Conservation (phyloP, 2,797 vertebrate species). For the Pteronotus mesoamericanus region DNA sequence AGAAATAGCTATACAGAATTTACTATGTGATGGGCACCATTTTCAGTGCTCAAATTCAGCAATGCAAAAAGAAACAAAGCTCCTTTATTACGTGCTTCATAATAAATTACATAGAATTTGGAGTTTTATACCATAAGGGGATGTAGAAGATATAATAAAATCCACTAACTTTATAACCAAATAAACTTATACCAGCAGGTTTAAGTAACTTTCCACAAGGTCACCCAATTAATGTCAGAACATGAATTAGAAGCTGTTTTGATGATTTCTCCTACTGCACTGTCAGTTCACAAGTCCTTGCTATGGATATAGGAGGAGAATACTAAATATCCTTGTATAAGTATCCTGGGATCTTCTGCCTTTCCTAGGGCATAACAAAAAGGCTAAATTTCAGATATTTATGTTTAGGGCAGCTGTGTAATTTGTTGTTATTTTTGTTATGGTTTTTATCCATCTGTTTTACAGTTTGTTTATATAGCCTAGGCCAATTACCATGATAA, state of each 20-base stretch:
- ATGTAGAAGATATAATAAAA: background rate
- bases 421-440: background rate
- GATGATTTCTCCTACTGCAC: background rate
- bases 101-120: background rate
- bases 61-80: background rate
- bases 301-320: background rate
- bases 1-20: background rate
- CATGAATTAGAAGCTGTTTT: background rate
- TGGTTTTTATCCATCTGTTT: background rate
- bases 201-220: background rate
- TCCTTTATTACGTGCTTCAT: background rate
- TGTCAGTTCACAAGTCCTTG: background rate
- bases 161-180: background rate
- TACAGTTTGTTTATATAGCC: background rate
- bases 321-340: background rate
- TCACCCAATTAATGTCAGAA: background rate
- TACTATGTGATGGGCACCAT: background rate
- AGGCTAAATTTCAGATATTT: background rate
- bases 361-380: background rate
- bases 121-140: background rate
- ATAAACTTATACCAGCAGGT: background rate
- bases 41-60: background rate
- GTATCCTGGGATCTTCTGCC: background rate
- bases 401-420: background rate
- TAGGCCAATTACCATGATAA: background rate